Evolutionary conservation across 2,888 invertebrate genomes (phyloP), one percentile per base, ranked within the genome.

Genomic region (Chrysodeixis includens): DNA sequence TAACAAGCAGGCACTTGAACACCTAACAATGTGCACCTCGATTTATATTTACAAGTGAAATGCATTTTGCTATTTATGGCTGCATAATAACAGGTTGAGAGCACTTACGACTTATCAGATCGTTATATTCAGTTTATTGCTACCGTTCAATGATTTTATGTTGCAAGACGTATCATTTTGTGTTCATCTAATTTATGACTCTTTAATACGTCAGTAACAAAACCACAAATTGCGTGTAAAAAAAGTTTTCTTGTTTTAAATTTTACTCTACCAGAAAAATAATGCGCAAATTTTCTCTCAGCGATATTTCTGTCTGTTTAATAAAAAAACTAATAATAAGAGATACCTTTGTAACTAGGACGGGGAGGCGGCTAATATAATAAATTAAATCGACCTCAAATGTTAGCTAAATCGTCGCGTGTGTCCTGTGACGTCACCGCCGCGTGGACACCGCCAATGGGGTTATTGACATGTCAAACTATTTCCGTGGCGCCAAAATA

Each of bases 401-500:
- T 85, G 88, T 90, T 90, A 83, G 85, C 79, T 76, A 86, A 88
- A 88, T 88, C 89, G 83, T 81, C 86, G 87, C 87, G 88, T 88
- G 87, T 85, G 91, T 92, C 92, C 91, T 83, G 86, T 92, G 93
- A 92, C 92, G 92, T 92, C 92, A 91, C 79, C 77, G 68, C 77
- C 87, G 91, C 90, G 92, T 92, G 93, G 93, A 88, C 93, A 93
- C 89, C 86, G 88, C 86, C 83, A 88, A 92, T 90, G 93, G 85
- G 94, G 93, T 94, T 92, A 94, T 94, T 94, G 94, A 95, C 94
- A 92, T 90, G 88, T 90, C 90, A 90, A 91, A 94, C 93, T 95
- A 95, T 94, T 94, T 93, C 89, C 89, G 93, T 86, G 90, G 91
- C 92, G 93, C 92, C 90, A 93, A 94, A 93, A 93, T 93, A 92